Percentiles rank a stretch among this genome's conserved stretches.
These are phyloP conservation scores for Noctua janthe DNA, from an alignment of 2,888 invertebrate species.

Conservation along the genomic window DNA sequence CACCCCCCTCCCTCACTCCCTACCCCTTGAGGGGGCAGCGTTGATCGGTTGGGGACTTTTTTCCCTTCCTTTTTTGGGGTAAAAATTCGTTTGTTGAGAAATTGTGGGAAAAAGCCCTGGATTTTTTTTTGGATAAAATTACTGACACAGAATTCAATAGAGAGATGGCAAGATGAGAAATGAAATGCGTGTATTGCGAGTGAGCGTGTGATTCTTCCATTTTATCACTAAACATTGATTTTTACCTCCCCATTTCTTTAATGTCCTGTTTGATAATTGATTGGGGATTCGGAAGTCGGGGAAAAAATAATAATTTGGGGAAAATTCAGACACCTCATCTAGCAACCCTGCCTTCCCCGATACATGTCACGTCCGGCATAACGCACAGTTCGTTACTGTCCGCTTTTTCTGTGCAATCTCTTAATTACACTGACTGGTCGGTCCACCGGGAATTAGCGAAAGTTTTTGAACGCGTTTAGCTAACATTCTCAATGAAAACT, in stretches of 20 bases:
- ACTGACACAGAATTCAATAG: not conserved
- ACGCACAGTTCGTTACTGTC: conserved; percentile 72
- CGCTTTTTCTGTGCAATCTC: conserved; percentile 73
- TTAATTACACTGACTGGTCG: conserved; percentile 69
- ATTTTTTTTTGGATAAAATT: no score
- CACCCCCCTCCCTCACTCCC: conserved; percentile 15
- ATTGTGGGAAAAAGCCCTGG: not conserved
- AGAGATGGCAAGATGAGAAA: not conserved
- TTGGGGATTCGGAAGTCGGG: not conserved
- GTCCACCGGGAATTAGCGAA: conserved; percentile 54
- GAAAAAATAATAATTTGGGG: not conserved
- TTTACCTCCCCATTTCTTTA: not conserved
- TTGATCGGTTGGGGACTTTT: not conserved
- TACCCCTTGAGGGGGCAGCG: not conserved
- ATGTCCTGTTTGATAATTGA: not conserved
- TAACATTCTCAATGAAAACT: conserved; percentile 42
- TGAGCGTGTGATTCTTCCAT: not conserved
- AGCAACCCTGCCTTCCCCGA: not conserved
- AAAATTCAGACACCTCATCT: not conserved
- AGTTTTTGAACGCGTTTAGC: conserved; percentile 53
- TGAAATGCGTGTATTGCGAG: not conserved
- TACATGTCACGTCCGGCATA: conserved; percentile 70
- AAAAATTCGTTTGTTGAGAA: not conserved
- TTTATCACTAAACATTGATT: not conserved
- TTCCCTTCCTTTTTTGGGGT: not conserved